Base-by-base conservation (phyloP, 1,140 invertebrate genomes). In the Ostrea edulis region DNA sequence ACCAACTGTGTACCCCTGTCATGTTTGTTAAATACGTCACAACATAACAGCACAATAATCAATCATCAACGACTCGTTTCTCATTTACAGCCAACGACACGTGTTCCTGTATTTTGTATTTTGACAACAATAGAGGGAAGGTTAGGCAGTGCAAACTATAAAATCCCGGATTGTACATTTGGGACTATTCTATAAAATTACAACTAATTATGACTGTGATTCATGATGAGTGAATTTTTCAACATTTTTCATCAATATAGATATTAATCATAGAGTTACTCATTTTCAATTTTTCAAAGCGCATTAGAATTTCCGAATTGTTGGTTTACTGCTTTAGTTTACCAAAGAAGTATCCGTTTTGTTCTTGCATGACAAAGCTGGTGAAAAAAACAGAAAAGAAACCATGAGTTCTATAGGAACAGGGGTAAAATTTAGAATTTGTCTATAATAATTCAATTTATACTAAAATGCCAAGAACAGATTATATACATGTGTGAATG, bases 351-450 rank as follows among this genome's bases (percentile, higher is more conserved):
- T 53, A 53, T 83, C 82, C 82, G 44, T 52, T 83, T 53, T 54
- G 29, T 35, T 22, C 35, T 58, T 91, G 82, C 87, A 90, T 91
- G 90, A 90, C 90, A 90, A 90, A 92, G 88, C 90, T 89, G 29
- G 86, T 87, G 55, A 29, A 86, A 62, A 53, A 55, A 14, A 35
- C 55, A 20, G 54, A 86, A 29, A 29, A 25, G 22, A 77, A 62
- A 93, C 85, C 22, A 99, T 99, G 98, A 98, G 98, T 97, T 98
- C 98, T 51, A 99, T 99, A 93, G 98, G 98, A 92, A 98, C 98
- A 88, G 98, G 98, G 90, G 98, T 98, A 97, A 97, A 96, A 96
- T 87, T 35, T 17, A 20, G 55, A 20, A 62, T 62, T 62, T 62
- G 17, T 62, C 17, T 2, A 17, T 20, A 62, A 17, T 20, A 20